Base-by-base conservation (phyloP, 2,113 vertebrate genomes). In the Dicaeum eximium region DNA sequence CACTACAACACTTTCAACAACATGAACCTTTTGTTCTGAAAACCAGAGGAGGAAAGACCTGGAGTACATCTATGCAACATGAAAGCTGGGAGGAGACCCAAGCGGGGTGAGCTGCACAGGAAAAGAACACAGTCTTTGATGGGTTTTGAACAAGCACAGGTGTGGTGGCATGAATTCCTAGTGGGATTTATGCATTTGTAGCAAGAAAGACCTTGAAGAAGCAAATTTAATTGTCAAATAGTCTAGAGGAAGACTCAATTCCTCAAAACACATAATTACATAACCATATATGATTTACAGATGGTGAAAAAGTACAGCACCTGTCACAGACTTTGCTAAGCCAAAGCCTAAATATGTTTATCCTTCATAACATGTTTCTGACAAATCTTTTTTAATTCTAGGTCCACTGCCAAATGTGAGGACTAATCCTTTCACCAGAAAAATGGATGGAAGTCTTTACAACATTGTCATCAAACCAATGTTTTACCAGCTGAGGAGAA, bases 91-190 rank as follows among this genome's bases (percentile, higher is more conserved):
- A 94, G 57, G 28, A 86, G 80, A 80, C 50, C 20, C 30, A 40
- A n/a, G 38, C 4, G 25, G 21, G 3, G 35, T 33, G 56, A 86
- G 33, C 30, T 78, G 37, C 3, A 3, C 50, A 91, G 80, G 80
- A 89, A 65, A 58, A 79, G 40, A n/a, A 31, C 48, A 19, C 13
- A 67, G 42, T 38, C 74, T 88, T 88, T 30, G 42, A 40, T 56
- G 31, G 70, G 40, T 73, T 93, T 81, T 87, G 82, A 83, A 89
- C 65, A 56, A 93, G 86, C 73, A 84, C 61, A 92, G 79, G 88
- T 88, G 81, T 84, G 62, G 66, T 90, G 65, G 72, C 82, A 92
- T 66, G 31, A 78, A 9, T 62, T 92, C 61, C 71, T 65, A 48
- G 35, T 35, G 51, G 87, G 65, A 88, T 96, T 96, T 78, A 54